Conservation (phyloP, 2,888 invertebrate genomes). For the Morinoia aosen region DNA sequence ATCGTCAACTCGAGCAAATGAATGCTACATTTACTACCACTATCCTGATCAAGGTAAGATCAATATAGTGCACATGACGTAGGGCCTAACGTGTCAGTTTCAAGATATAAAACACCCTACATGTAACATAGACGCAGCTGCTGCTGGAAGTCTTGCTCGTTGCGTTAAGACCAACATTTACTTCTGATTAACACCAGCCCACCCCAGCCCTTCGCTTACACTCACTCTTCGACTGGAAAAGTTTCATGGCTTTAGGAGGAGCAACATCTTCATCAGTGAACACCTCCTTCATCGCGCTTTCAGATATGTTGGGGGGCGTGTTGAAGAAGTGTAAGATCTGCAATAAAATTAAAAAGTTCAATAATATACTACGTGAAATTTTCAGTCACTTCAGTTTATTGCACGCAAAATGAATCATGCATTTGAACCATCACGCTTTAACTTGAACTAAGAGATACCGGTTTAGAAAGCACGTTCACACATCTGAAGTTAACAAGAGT, state of each 20-base stretch:
- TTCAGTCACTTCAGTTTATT: background rate
- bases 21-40: background rate
- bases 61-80: background rate
- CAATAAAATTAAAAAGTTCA: background rate
- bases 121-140: background rate
- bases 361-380: background rate
- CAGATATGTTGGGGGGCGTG: constrained; percentile 94
- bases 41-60: background rate
- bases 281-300: constrained; percentile 90
- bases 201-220: background rate
- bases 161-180: background rate
- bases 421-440: background rate
- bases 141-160: background rate
- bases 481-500: background rate
- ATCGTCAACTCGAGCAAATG: background rate
- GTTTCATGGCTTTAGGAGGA: constrained; percentile 86
- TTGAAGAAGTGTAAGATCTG: constrained; percentile 98
- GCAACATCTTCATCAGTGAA: constrained; percentile 88
- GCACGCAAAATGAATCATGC: background rate
- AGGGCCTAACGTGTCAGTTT: background rate
- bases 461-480: background rate
- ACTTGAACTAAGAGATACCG: background rate
- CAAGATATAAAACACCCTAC: background rate
- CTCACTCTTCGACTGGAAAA: constrained; percentile 89
- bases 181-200: background rate